Conservation (phyloP, 2,113 vertebrate species). For the Penelope pileata region DNA sequence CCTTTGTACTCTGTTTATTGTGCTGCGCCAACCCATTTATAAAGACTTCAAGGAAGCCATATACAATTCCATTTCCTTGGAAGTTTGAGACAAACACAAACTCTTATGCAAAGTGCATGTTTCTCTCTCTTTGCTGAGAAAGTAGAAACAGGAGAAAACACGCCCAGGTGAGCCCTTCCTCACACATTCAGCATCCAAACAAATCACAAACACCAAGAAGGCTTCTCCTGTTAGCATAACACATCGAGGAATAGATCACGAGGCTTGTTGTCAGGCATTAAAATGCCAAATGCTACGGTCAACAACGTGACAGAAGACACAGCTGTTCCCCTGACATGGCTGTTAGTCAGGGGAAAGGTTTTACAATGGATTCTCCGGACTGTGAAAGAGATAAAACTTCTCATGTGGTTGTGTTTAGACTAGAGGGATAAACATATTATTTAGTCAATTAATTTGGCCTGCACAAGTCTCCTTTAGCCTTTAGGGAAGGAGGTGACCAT, state of each 20-base stretch:
- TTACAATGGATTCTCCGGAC: not conserved
- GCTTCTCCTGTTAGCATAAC: not conserved
- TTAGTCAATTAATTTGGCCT: not conserved
- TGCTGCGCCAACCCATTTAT: not conserved
- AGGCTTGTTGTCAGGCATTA: not conserved
- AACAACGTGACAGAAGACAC: not conserved
- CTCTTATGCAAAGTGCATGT: not conserved
- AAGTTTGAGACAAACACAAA: not conserved
- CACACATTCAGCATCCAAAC: no score
- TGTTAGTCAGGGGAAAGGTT: not conserved
- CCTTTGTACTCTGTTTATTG: not conserved
- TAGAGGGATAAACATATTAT: not conserved
- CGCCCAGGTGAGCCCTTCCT: not conserved
- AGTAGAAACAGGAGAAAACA: not conserved
- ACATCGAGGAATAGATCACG: fast-evolving
- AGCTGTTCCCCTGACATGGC: not conserved
- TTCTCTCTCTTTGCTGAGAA: not conserved
- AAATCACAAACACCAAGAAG: not conserved
- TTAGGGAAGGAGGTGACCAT: not conserved
- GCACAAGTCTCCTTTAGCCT: not conserved
- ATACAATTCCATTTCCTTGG: not conserved
- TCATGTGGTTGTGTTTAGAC: not conserved
- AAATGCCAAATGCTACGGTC: not conserved
- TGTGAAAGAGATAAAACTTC: not conserved
- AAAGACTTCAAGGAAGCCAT: not conserved